These are phyloP conservation scores for Poicephalus gulielmi DNA, from an alignment of 2,113 vertebrate species.

Conservation along the genomic window DNA sequence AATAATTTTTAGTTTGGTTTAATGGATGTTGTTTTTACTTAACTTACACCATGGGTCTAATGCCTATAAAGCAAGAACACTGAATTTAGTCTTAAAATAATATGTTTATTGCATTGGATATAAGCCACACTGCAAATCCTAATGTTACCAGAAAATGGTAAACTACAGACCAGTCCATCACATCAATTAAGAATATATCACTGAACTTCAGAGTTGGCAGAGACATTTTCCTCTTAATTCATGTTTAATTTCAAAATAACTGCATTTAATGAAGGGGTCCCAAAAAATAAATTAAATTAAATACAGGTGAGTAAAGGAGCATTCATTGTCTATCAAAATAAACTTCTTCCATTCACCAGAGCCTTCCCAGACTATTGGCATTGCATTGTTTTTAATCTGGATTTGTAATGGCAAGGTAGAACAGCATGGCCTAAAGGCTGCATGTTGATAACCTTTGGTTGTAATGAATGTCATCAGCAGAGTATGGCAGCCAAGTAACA, in stretches of 20 bases:
- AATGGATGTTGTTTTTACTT: not conserved
- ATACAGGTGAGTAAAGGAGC: not conserved
- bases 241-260: not conserved
- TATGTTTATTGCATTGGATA: not conserved
- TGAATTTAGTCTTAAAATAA: not conserved
- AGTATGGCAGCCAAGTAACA: not conserved
- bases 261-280: not conserved
- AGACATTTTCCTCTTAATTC: not conserved
- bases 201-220: not conserved
- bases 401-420: not conserved
- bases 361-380: not conserved
- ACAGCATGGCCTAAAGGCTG: not conserved
- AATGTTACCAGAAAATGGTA: not conserved
- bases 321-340: not conserved
- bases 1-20: not conserved
- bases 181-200: not conserved
- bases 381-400: not conserved
- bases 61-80: not conserved
- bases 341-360: not conserved
- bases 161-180: not conserved
- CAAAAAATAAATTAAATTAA: not conserved
- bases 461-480: not conserved
- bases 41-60: not conserved
- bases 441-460: not conserved
- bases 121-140: not conserved